These are phyloP conservation scores for Aplochiton taeniatus DNA, from an alignment of 2,797 vertebrate species.

Conservation along the genomic window DNA sequence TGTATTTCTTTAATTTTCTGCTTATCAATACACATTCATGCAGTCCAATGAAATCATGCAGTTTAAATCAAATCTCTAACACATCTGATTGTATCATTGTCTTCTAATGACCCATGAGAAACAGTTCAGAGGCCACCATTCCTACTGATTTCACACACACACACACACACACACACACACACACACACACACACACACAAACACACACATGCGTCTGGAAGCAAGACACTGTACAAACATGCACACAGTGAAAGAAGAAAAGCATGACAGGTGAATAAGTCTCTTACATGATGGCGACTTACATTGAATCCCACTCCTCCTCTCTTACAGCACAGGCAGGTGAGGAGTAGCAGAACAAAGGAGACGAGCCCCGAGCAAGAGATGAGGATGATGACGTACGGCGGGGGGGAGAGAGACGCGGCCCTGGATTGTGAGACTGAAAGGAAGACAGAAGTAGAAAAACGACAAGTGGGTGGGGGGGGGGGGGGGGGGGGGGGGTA, in stretches of 20 bases:
- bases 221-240: slow-evolving; percentile 17
- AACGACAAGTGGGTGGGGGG: slow-evolving; percentile 19
- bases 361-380: slow-evolving; percentile 92
- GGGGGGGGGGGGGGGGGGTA: slow-evolving; percentile 48
- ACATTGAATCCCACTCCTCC: slow-evolving; percentile 94
- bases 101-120: too few species aligned
- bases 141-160: too few species aligned
- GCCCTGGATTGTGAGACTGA: slow-evolving; percentile 80
- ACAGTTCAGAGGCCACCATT: too few species aligned
- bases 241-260: slow-evolving; percentile 28
- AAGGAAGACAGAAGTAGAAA: slow-evolving; percentile 30
- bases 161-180: too few species aligned
- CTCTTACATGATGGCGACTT: slow-evolving; percentile 75
- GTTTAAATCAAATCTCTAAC: too few species aligned
- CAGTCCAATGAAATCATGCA: too few species aligned
- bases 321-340: slow-evolving; percentile 92
- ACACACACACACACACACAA: slow-evolving; percentile 5
- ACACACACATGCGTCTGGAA: slow-evolving; percentile 14
- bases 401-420: slow-evolving; percentile 82
- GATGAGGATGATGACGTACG: slow-evolving; percentile 91
- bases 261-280: slow-evolving; percentile 59
- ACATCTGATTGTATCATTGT: too few species aligned
- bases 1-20: too few species aligned
- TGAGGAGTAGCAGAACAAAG: slow-evolving; percentile 91
- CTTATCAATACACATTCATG: too few species aligned